A percentile compares a stretch with the other conserved stretches of the same genome.
Evolutionary conservation across 2,888 invertebrate genomes (phyloP).

Genomic region (Tenthredo distinguenda): DNA sequence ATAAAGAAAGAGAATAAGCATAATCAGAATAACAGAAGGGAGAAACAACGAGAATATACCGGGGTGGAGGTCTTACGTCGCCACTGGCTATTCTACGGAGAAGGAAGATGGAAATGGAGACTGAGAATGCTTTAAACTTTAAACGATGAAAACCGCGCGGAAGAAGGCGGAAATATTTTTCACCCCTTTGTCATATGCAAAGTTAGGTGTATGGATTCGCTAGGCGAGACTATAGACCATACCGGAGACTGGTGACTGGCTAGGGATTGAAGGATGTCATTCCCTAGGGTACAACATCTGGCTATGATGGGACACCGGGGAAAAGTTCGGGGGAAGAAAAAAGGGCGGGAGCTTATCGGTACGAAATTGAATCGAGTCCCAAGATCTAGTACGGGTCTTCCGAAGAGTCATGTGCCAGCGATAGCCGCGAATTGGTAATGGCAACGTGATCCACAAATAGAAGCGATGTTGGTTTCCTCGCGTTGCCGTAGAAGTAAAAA

Average conservation of each 20-base stretch:
- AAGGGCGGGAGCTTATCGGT: conserved; percentile 38
- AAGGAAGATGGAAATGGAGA: neutral
- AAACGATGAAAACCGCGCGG: neutral
- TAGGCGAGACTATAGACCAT: neutral
- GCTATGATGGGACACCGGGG: conserved; percentile 52
- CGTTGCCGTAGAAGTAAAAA: neutral
- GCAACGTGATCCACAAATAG: conserved; percentile 2
- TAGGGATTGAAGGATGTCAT: conserved; percentile 45
- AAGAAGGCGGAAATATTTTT: neutral
- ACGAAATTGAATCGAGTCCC: conserved; percentile 51
- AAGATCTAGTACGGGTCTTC: conserved; percentile 35
- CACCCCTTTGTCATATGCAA: conserved; percentile 12
- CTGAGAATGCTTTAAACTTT: neutral
- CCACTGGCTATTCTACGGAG: neutral
- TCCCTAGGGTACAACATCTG: conserved; percentile 54
- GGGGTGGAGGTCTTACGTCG: neutral
- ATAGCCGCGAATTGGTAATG: conserved; percentile 48
- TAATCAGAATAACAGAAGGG: neutral
- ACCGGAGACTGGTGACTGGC: neutral
- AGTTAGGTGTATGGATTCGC: neutral
- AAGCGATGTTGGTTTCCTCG: neutral
- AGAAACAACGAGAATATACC: neutral
- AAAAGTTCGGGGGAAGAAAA: neutral
- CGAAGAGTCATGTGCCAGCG: conserved; percentile 28
- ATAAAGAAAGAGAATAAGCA: conserved; percentile 6